Base-by-base conservation (phyloP, 2,888 invertebrate species). In the Eupelmus urozonus region DNA sequence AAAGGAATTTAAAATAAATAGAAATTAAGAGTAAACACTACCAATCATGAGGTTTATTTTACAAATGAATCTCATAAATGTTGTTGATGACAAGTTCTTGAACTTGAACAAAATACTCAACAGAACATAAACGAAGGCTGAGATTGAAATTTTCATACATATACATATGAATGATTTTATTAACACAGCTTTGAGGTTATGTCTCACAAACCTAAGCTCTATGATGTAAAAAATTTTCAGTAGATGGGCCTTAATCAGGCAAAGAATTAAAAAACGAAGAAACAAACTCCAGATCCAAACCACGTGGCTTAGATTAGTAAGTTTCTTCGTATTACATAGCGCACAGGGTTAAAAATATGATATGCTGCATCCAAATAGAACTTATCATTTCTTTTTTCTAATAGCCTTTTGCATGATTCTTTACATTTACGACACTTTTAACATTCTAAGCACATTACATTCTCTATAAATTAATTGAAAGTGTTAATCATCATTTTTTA, bases 31-130 rank as follows among this genome's bases (percentile, higher is more conserved):
- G 53, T 72, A 63, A 72, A 63, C 63, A 53, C 62, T 53, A 18
- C 72, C 51, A 60, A 72, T 72, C 63, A 72, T 72, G 72, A 72
- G 63, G 72, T 63, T 63, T 72, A 63, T 72, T 60, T 62, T 20
- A 29, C 27, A 63, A 72, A 53, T 63, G 63, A 62, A 72, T 72
- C 72, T 42, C 57, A 55, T 65, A 65, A 51, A 18, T 55, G 29
- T 23, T n/a, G 27, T 59, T 59, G 57, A 73, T 40, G 59, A 74
- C 74, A 51, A 66, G 74, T 55, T 66, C 74, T 66, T 73, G 73
- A 73, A 73, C 73, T 73, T 73, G 73, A 73, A 65, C 63, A 42
- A 45, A n/a, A 51, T 57, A 63, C 60, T 23, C 25, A 34, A 20
- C 27, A n/a, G 45, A 72, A 53, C 18, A 27, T 55, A 63, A 72